Base-by-base conservation (phyloP, 2,888 invertebrate genomes). In the Pseudoips prasinana region DNA sequence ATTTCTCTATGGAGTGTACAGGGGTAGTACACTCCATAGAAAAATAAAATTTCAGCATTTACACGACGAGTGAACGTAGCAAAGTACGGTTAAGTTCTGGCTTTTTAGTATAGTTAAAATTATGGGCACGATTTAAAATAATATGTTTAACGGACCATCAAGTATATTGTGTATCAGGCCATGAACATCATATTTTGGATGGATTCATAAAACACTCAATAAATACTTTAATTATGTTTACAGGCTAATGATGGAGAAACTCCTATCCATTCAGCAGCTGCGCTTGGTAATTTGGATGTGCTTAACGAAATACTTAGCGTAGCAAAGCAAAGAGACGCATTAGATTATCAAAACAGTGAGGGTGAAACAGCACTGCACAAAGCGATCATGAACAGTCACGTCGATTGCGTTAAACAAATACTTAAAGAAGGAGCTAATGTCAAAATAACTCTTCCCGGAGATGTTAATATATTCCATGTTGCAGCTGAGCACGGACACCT, bases 401-500 rank as follows among this genome's bases (percentile, higher is more conserved):
- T 73, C 1, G 76, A 81, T 8, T 90, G 89, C 47, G 81, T 90
- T 0, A 64, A 67, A 49, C 70, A 79, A 14, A 73, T 91, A 26
- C 57, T 91, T 3, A 64, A 73, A 1, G 84, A 84, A 64, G 90
- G 88, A 9, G 90, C 89, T 2, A 79, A 83, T 1, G 54, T 89
- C 1, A 79, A 79, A 50, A 67, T 81, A 8, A 76, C 67, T 27
- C 55, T 90, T 24, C 78, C 81, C 8, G 86, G 86, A 8, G 75
- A 88, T 10, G 70, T 85, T 0, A 92, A 90, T 22, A 87, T 92
- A 26, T 71, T 92, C n/a, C 92, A 92, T 46, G 70, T 90, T 36
- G 92, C 92, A 19, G 89, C 91, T 22, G 90, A 89, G 50, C 64
- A 82, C 45, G 91, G 92, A 0, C 81, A 90, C 38, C 48, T 79